phyloP scores from a whole-genome alignment of 2,113 vertebrate species.

The Alaudala cheleensis region DNA sequence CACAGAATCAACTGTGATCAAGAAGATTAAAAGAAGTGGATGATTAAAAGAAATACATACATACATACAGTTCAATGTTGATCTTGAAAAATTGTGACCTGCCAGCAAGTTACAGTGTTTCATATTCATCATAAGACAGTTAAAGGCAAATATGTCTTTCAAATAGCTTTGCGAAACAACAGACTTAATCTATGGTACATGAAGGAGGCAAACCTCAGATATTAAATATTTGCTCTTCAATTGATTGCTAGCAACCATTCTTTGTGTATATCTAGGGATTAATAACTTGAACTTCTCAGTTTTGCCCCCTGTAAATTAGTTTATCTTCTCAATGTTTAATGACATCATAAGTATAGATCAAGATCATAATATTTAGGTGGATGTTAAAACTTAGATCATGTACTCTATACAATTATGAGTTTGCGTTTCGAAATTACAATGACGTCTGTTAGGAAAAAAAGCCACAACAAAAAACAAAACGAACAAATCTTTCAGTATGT shows the following conservation, averaged over 20 bases:
- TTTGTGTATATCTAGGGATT: not conserved
- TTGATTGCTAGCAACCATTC: not conserved
- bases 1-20: conserved; percentile 3
- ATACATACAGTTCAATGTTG: not conserved
- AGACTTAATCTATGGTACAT: not conserved
- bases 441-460: not conserved
- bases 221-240: not conserved
- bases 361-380: not conserved
- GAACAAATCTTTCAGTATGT: not conserved
- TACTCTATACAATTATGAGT: not conserved
- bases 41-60: conserved; percentile 17
- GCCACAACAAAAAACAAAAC: fast-evolving
- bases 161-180: not conserved
- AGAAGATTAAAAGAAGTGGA: conserved; percentile 41
- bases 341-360: not conserved
- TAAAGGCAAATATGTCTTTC: not conserved
- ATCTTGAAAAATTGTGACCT: not conserved
- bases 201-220: not conserved
- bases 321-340: not conserved
- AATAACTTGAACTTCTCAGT: not conserved
- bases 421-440: not conserved
- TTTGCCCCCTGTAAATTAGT: not conserved
- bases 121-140: not conserved
- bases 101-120: not conserved
- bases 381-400: not conserved